A percentile compares a stretch with the other conserved stretches of the same genome.
These are phyloP conservation scores for Homarus gammarus DNA, from an alignment of 2,888 invertebrate genomes.

Conservation along the genomic window DNA sequence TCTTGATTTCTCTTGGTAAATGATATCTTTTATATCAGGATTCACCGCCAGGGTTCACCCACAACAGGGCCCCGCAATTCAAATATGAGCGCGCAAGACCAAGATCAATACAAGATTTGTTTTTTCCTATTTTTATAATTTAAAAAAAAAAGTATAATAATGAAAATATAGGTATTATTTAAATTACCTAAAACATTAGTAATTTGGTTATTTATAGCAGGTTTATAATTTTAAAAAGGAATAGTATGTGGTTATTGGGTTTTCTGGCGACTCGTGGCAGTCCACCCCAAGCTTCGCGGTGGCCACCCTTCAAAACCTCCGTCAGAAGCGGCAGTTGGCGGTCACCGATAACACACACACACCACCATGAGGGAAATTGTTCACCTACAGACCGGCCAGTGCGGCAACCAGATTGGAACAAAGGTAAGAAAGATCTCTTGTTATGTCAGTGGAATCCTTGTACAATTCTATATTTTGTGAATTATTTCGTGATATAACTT, in stretches of 20 bases:
- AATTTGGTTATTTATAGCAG: neutral
- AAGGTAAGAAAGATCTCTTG: constrained; percentile 56
- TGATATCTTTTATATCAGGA: neutral
- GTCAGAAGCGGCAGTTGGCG: constrained; percentile 45
- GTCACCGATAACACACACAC: constrained; percentile 16
- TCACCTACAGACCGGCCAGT: constrained; percentile 75
- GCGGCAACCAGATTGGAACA: constrained; percentile 75
- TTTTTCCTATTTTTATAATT: neutral
- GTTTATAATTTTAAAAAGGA: neutral
- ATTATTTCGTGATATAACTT: too few species aligned
- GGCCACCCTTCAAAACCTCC: neutral
- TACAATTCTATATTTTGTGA: neutral
- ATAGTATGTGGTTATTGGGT: neutral
- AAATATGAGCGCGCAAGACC: neutral
- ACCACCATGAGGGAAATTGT: constrained; percentile 73
- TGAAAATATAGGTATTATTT: neutral
- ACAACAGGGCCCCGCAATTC: constrained; percentile 12
- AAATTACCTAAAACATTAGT: neutral
- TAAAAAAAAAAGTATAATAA: neutral
- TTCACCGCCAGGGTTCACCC: neutral
- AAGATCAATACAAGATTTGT: neutral
- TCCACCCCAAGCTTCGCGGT: neutral
- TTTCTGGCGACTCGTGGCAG: constrained; percentile 17
- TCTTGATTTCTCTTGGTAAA: neutral
- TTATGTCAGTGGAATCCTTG: neutral